phyloP scores from a whole-genome alignment of 2,797 vertebrate species.

The Chanos chanos region DNA sequence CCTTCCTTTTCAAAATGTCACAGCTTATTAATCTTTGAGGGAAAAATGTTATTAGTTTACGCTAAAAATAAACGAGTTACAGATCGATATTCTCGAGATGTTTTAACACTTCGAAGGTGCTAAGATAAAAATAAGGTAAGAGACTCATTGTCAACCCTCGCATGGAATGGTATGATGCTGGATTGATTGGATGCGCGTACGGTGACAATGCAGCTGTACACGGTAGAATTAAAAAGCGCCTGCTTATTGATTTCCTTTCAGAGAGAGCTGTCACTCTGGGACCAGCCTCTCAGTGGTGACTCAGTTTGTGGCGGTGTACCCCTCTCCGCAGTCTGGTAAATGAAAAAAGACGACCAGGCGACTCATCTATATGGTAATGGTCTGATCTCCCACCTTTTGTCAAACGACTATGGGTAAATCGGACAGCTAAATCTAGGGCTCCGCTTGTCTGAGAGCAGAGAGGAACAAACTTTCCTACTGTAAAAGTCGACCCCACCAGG shows the following conservation, averaged over 20 bases:
- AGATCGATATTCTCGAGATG: too few species aligned
- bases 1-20: too few species aligned
- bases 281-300: constrained; percentile 38
- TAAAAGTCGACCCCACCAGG: constrained; percentile 19
- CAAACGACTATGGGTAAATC: constrained; percentile 56
- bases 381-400: constrained; percentile 62
- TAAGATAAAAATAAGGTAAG: constrained; percentile 26
- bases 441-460: constrained; percentile 42
- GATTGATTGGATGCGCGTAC: constrained; percentile 54
- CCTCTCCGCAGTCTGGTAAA: constrained; percentile 57
- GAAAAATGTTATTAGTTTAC: too few species aligned
- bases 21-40: too few species aligned
- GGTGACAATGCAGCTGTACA: constrained; percentile 55
- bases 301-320: constrained; percentile 53
- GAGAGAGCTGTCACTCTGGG: constrained; percentile 52
- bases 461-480: constrained; percentile 41
- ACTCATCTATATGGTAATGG: constrained; percentile 78
- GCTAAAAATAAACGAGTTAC: too few species aligned
- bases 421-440: constrained; percentile 61
- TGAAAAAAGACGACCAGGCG: constrained; percentile 66
- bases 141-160: neutral
- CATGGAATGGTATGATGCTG: constrained; percentile 25
- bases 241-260: constrained; percentile 73
- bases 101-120: neutral
- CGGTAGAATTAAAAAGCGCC: constrained; percentile 68